phyloP scores from a whole-genome alignment of 1,140 invertebrate genomes.

The Macrobrachium rosenbergii region DNA sequence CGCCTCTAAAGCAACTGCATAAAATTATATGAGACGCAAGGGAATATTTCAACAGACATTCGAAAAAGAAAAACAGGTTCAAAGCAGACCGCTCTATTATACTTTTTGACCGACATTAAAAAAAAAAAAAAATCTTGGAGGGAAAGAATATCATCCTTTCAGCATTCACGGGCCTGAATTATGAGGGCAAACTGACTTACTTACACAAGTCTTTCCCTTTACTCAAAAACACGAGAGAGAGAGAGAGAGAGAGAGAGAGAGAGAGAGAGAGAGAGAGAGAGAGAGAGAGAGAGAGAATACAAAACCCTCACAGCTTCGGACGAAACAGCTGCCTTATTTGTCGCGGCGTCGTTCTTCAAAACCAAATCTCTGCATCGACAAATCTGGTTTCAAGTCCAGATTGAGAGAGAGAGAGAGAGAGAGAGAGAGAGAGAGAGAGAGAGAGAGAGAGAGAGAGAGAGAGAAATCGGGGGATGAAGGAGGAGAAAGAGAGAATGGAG shows the following conservation, averaged over 20 bases:
- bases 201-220: not conserved
- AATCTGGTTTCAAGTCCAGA: too few species aligned
- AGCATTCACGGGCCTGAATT: too few species aligned
- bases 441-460: not conserved
- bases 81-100: too few species aligned
- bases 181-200: not conserved
- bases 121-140: too few species aligned
- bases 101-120: too few species aligned
- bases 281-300: slow-evolving; percentile 20
- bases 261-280: slow-evolving; percentile 17
- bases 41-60: too few species aligned
- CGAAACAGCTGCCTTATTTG: not conserved
- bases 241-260: slow-evolving; percentile 23
- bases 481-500: too few species aligned
- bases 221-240: too few species aligned
- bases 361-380: not conserved
- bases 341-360: not conserved
- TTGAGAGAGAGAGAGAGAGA: not conserved
- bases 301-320: not conserved
- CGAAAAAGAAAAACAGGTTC: too few species aligned
- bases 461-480: not conserved
- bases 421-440: not conserved
- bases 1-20: too few species aligned
- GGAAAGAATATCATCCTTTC: too few species aligned
- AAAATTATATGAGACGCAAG: too few species aligned